Evolutionary conservation across 2,797 vertebrate species (phyloP).

Genomic region (Rhinella marina): DNA sequence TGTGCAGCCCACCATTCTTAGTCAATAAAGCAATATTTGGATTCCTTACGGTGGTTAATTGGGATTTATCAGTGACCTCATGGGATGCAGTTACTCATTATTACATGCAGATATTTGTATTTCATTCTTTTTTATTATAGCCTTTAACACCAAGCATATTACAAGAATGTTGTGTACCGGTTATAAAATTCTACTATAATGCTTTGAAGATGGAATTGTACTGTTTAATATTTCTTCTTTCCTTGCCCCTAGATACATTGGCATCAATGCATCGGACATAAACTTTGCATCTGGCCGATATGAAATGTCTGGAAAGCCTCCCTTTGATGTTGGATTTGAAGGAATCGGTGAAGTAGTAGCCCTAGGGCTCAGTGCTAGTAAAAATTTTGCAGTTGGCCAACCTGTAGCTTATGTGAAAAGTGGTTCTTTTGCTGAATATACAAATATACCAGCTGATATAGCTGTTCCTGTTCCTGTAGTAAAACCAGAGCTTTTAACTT

Average conservation of each 20-base stretch:
- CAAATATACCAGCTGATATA: constrained; percentile 78
- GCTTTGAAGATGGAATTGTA: background rate
- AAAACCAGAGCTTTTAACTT: constrained; percentile 84
- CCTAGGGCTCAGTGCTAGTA: constrained; percentile 88
- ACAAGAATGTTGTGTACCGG: background rate
- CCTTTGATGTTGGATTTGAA: constrained; percentile 89
- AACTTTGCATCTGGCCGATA: constrained; percentile 92
- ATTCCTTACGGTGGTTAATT: too few species aligned
- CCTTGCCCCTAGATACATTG: constrained; percentile 81
- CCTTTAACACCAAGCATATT: background rate
- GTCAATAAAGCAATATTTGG: too few species aligned
- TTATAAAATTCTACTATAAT: background rate
- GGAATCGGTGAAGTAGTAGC: constrained; percentile 90
- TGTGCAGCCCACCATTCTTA: too few species aligned
- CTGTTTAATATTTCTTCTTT: constrained; percentile 67
- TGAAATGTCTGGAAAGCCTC: constrained; percentile 80
- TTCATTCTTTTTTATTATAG: background rate
- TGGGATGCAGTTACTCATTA: background rate
- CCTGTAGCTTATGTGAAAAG: constrained; percentile 81
- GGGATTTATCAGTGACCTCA: too few species aligned
- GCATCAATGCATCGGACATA: constrained; percentile 94
- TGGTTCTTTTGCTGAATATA: constrained; percentile 91
- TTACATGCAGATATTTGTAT: background rate
- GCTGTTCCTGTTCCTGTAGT: constrained; percentile 77
- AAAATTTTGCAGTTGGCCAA: constrained; percentile 82